These are phyloP conservation scores for Glaucomys volans DNA, from an alignment of 2,113 vertebrate genomes.

Conservation along the genomic window DNA sequence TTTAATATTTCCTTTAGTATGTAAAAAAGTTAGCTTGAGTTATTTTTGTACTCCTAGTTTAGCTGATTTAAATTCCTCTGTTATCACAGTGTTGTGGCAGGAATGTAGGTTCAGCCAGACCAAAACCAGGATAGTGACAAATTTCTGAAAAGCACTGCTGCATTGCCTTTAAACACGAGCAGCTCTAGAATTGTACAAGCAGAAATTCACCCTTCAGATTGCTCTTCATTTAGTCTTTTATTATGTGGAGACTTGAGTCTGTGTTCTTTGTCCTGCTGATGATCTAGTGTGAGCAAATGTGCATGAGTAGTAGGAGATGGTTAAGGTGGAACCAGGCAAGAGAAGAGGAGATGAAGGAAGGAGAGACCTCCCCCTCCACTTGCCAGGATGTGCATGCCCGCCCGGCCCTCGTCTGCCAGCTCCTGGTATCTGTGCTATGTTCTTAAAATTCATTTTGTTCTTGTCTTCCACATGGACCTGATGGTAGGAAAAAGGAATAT, in stretches of 20 bases:
- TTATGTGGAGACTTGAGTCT: conserved; percentile 1
- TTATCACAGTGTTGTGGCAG: background rate
- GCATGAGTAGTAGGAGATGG: background rate
- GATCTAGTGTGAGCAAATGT: background rate
- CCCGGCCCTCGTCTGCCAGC: background rate
- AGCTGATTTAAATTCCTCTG: conserved; percentile 31
- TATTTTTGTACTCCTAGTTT: background rate
- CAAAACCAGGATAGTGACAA: background rate
- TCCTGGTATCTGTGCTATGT: background rate
- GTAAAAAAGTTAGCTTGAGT: background rate
- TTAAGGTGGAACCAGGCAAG: background rate
- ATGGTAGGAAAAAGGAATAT: background rate
- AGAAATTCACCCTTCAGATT: background rate
- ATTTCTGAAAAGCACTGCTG: background rate
- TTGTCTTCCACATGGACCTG: background rate
- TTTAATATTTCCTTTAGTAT: conserved; percentile 3
- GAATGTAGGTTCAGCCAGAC: background rate
- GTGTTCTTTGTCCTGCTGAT: background rate
- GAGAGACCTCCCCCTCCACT: no score
- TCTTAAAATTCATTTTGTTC: conserved; percentile 58
- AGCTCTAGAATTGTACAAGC: background rate
- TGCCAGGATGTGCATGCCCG: background rate
- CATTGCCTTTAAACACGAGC: background rate
- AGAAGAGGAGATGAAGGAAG: background rate
- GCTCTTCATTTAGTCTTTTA: background rate